phyloP scores from a whole-genome alignment of 2,888 invertebrate genomes.

The Sclerodermus sp. region DNA sequence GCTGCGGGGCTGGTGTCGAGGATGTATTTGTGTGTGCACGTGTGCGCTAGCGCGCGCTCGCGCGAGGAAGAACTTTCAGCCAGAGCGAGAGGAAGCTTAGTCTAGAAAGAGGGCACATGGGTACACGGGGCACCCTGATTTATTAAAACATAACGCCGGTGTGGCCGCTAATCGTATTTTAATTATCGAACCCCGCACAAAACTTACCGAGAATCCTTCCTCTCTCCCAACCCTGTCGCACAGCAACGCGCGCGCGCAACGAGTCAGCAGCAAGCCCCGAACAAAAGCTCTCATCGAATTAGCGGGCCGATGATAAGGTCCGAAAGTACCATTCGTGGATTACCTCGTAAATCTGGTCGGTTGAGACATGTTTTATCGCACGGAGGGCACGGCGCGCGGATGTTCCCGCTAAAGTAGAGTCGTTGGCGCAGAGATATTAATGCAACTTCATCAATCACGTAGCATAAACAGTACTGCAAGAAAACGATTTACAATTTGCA shows the following conservation, averaged over 20 bases:
- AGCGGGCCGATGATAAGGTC: no score
- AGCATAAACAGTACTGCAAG: conserved; percentile 31
- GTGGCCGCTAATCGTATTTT: conserved; percentile 31
- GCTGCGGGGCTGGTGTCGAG: conserved; percentile 8
- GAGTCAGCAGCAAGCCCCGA: no score
- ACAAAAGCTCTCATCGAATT: no score
- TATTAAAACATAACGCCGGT: conserved; percentile 26
- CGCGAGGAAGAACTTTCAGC: conserved; percentile 5
- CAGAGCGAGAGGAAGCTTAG: conserved; percentile 20
- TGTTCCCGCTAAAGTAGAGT: conserved; percentile 17
- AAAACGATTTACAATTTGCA: conserved; percentile 28
- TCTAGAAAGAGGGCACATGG: neutral
- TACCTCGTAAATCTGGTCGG: conserved; percentile 27
- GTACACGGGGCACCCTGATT: conserved; percentile 19
- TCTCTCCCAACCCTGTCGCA: no score
- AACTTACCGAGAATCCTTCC: neutral
- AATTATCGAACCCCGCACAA: conserved; percentile 19
- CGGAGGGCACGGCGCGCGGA: conserved; percentile 12
- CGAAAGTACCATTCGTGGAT: neutral
- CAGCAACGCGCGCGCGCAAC: no score
- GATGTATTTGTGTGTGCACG: conserved; percentile 21
- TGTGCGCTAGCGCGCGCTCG: conserved; percentile 18
- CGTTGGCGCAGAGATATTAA: conserved; percentile 31
- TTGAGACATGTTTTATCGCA: conserved; percentile 34
- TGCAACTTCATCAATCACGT: conserved; percentile 38